These are phyloP conservation scores for Yponomeuta sedellus DNA, from an alignment of 2,888 invertebrate genomes.

Conservation along the genomic window DNA sequence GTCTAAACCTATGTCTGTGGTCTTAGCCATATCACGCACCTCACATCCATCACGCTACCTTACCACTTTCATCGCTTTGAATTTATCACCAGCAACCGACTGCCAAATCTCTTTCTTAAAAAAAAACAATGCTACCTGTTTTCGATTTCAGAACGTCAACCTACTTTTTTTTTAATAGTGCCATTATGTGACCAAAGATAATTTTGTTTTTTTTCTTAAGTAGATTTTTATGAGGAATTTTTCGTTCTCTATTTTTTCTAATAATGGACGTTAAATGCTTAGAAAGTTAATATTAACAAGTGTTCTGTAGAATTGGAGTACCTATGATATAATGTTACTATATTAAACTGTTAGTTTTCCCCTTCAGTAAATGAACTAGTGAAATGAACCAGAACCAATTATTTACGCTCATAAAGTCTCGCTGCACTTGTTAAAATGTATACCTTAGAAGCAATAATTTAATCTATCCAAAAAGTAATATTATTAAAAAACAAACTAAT, in stretches of 20 bases:
- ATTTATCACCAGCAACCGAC: slow-evolving; percentile 31
- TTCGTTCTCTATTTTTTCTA: slow-evolving; percentile 33
- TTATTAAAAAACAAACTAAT: slow-evolving; percentile 18
- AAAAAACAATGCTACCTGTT: slow-evolving; percentile 39
- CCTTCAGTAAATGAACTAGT: background rate
- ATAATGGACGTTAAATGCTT: slow-evolving; percentile 31
- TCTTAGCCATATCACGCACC: slow-evolving; percentile 57
- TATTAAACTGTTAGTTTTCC: slow-evolving; percentile 29
- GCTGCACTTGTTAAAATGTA: slow-evolving; percentile 55
- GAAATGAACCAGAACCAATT: slow-evolving; percentile 51
- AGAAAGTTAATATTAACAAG: slow-evolving; percentile 27
- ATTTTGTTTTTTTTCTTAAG: slow-evolving; percentile 44
- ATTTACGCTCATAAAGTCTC: slow-evolving; percentile 25
- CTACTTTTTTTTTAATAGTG: slow-evolving; percentile 20
- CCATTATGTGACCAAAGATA: slow-evolving; percentile 42
- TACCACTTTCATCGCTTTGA: slow-evolving; percentile 59
- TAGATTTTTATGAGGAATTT: slow-evolving; percentile 34
- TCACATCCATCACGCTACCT: slow-evolving; percentile 62
- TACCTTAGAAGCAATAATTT: slow-evolving; percentile 62
- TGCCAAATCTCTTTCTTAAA: slow-evolving; percentile 36
- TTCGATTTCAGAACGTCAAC: slow-evolving; percentile 34
- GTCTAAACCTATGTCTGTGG: slow-evolving; percentile 64
- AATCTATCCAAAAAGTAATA: slow-evolving; percentile 36
- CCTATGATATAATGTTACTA: slow-evolving; percentile 14
- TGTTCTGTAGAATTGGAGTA: slow-evolving; percentile 23